Conservation (phyloP, 2,797 vertebrate genomes). For the Pseudomugil tenellus region DNA sequence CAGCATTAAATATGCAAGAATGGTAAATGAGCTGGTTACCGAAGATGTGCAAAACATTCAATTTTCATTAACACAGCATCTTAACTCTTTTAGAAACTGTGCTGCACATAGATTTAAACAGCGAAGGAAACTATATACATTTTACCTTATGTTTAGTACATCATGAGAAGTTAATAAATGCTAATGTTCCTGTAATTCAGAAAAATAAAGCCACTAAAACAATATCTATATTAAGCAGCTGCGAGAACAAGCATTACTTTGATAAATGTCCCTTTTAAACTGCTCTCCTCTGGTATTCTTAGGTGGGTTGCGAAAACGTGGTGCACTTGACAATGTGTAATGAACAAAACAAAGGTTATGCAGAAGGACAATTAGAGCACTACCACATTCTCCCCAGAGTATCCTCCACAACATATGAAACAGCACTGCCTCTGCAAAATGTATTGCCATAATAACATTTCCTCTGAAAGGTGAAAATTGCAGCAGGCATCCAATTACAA, state of each 20-base stretch:
- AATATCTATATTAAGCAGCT: constrained; percentile 52
- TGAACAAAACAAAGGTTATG: constrained; percentile 73
- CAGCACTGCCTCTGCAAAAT: constrained; percentile 54
- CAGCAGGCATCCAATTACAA: constrained; percentile 62
- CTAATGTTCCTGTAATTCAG: constrained; percentile 30
- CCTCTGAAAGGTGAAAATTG: constrained; percentile 63
- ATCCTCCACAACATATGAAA: constrained; percentile 54
- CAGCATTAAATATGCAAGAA: too few relatives aligned
- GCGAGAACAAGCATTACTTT: constrained; percentile 47
- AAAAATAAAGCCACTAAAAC: constrained; percentile 38
- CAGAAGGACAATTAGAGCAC: constrained; percentile 73
- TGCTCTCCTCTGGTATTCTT: constrained; percentile 42
- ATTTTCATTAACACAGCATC: neutral
- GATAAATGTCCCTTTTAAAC: constrained; percentile 54
- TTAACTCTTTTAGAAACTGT: neutral
- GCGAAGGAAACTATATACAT: neutral
- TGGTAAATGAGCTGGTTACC: too few relatives aligned
- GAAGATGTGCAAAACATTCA: too few relatives aligned
- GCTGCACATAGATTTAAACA: neutral
- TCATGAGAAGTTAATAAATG: constrained; percentile 33
- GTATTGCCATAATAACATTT: constrained; percentile 54
- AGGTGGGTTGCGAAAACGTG: constrained; percentile 47
- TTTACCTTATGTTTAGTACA: neutral
- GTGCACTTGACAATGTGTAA: constrained; percentile 58
- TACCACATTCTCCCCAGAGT: constrained; percentile 55